A percentile compares a stretch with the other conserved stretches of the same genome.
phyloP scores from a whole-genome alignment of 2,113 vertebrate genomes.

The Lepidothrix coronata region DNA sequence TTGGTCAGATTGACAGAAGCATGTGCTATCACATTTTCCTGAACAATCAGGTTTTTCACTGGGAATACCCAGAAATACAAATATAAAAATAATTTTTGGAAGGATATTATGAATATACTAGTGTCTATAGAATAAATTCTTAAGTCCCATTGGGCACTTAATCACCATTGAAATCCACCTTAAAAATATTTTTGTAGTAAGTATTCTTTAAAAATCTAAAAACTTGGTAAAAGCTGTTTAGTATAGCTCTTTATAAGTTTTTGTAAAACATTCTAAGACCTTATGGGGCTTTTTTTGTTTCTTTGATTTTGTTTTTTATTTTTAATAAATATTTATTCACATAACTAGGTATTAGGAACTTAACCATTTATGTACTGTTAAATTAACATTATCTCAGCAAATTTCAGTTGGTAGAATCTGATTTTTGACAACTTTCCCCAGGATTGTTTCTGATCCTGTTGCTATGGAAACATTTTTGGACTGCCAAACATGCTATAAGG shows the following conservation, averaged over 20 bases:
- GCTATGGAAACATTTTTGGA: background rate
- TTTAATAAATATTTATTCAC: background rate
- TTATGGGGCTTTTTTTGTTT: no score
- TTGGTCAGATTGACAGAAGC: background rate
- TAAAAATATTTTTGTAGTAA: background rate
- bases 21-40: background rate
- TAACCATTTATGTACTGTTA: background rate
- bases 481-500: background rate
- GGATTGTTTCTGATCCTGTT: background rate
- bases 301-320: background rate
- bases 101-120: background rate
- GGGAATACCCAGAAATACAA: background rate
- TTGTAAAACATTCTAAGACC: background rate
- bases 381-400: background rate
- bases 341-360: background rate
- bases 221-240: background rate
- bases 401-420: background rate
- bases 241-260: background rate
- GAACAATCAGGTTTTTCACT: background rate
- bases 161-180: background rate
- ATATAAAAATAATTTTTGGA: background rate
- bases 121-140: background rate
- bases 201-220: background rate
- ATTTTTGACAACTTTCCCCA: background rate
- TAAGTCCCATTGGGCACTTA: background rate